Evolutionary conservation across 2,888 invertebrate genomes (phyloP).

Genomic region (Standfussiana lucernea): DNA sequence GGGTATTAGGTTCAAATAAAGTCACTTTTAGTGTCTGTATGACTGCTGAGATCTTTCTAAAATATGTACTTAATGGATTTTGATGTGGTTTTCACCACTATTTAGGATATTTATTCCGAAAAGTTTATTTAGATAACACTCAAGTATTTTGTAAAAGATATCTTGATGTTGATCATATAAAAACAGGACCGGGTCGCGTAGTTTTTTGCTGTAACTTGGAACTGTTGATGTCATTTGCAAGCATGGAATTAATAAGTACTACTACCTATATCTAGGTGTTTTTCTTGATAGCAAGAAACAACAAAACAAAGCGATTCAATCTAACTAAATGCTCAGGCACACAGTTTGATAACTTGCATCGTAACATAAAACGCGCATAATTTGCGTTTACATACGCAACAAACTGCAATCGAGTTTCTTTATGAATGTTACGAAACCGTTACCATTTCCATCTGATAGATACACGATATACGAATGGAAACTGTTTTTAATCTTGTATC

Average conservation of each 20-base stretch:
- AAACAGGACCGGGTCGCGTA: background rate
- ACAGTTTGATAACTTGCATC: slow-evolving; percentile 31
- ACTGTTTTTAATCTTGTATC: slow-evolving; percentile 11
- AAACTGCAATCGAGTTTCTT: slow-evolving; percentile 20
- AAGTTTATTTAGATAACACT: no score
- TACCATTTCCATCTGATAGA: slow-evolving; percentile 11
- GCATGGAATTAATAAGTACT: background rate
- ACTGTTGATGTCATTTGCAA: background rate
- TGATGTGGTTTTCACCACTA: background rate
- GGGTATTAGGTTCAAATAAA: background rate
- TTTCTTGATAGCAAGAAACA: background rate
- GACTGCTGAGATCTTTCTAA: background rate
- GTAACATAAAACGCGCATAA: slow-evolving; percentile 29
- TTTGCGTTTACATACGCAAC: slow-evolving; percentile 32
- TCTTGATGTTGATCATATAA: background rate
- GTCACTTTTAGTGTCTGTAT: background rate
- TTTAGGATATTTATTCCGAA: no score
- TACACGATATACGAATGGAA: slow-evolving; percentile 8
- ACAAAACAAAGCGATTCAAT: background rate
- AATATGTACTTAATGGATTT: background rate
- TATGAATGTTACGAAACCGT: slow-evolving; percentile 40
- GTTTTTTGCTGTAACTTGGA: background rate
- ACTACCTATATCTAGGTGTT: background rate
- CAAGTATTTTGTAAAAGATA: no score
- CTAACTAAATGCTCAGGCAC: background rate